phyloP scores from a whole-genome alignment of 1,140 invertebrate genomes.

The Monochamus saltuarius region DNA sequence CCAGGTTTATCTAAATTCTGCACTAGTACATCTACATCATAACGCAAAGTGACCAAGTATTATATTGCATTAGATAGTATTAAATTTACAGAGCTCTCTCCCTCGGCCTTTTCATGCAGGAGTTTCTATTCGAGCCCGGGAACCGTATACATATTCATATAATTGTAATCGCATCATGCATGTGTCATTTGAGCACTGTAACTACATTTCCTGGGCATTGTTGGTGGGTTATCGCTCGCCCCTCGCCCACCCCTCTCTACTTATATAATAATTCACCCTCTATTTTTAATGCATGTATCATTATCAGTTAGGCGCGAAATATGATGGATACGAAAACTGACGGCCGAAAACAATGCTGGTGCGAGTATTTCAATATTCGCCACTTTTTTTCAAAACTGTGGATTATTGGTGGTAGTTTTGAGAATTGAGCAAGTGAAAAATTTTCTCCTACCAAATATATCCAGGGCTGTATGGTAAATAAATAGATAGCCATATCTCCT shows the following conservation, averaged over 20 bases:
- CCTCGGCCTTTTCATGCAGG: constrained; percentile 14
- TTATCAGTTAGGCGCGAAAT: constrained; percentile 35
- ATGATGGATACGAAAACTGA: constrained; percentile 19
- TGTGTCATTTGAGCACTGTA: constrained; percentile 48
- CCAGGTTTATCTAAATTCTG: constrained; percentile 3
- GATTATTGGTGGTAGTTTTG: constrained; percentile 7
- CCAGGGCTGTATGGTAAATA: constrained; percentile 1
- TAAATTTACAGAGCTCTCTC: constrained; percentile 24
- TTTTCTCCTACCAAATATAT: constrained; percentile 5
- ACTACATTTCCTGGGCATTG: constrained; percentile 48
- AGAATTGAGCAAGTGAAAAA: constrained; percentile 1
- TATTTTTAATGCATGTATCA: constrained; percentile 36
- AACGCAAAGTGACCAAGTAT: constrained; percentile 27
- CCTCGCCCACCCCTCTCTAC: constrained; percentile 30
- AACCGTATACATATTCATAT: constrained; percentile 44
- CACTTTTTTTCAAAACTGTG: background rate
- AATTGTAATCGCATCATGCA: constrained; percentile 49
- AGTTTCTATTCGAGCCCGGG: constrained; percentile 9
- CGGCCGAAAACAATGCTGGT: constrained; percentile 14
- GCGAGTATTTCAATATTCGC: constrained; percentile 8
- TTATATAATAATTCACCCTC: constrained; percentile 31
- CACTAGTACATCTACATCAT: constrained; percentile 3
- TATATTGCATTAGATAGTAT: constrained; percentile 27
- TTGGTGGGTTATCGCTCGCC: constrained; percentile 40
- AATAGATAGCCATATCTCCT: constrained; percentile 2